Base-by-base conservation (phyloP, 1,140 invertebrate genomes). In the Ceratina japonica region DNA sequence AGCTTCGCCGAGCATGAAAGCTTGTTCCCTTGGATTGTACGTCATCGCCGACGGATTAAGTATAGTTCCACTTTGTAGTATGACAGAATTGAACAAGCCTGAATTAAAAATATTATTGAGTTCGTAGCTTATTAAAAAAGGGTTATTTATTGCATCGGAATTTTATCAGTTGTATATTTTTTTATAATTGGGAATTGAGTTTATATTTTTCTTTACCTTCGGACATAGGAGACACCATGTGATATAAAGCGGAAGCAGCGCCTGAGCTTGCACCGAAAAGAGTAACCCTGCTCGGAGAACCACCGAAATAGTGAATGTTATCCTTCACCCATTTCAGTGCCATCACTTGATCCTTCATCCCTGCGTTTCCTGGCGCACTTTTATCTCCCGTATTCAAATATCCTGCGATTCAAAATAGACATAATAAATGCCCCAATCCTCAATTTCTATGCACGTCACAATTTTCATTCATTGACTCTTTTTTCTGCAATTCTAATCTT, bases 11-110 rank as follows among this genome's bases (percentile, higher is more conserved):
- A 97, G 88, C 79, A 94, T 94, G 68, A 94, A 93, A 0, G 96
- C 95, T 69, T 95, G 93, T 3, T 93, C 94, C 93, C 73, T 95
- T 81, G 88, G 91, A 91, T 92, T 89, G 66, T 61, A 95, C 91
- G 80, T 89, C 12, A 96, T 93, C 0, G 96, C 95, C 96, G 96
- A 97, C 0, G 95, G 93, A 87, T 94, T 94, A 15, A 96, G 87
- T 16, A 96, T 95, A 0, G 95, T 95, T 15, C 97, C 97, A 87
- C 96, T 96, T 91, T 97, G 94, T 5, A 95, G 93, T 66, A 97
- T 96, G 2, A 90, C 96, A 65, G 93, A 92, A 59, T 94, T 94
- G 85, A 97, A 96, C 27, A 97, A 87, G 12, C 95, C 96, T 96
- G 18, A 18, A 64, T 0, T 18, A 3, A 15, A 3, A 54, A 31